Evolutionary conservation across 2,113 vertebrate genomes (phyloP), one percentile per base, ranked within the genome.

Genomic region (Polypterus bichir): DNA sequence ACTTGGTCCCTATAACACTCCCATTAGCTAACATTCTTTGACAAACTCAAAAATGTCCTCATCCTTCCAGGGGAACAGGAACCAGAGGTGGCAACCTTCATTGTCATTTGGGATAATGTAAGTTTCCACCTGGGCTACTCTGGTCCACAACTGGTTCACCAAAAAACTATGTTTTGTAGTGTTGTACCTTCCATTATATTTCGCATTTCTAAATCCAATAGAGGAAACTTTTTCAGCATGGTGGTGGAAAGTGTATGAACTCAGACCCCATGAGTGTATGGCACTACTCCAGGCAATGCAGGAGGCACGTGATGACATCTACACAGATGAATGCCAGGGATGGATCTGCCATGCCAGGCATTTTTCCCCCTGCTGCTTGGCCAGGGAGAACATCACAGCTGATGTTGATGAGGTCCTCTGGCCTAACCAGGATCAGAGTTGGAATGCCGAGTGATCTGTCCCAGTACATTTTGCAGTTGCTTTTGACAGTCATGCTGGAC

Each of bases 41-140:
- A 49, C n/a, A 49, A 5, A 6, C 59, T 61, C 6, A 10, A 4
- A 9, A 11, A 51, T 7, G 45, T 3, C 5, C 59, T 61, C 8
- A 61, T 55, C 9, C 5, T n/a, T 2, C n/a, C n/a, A n/a, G 3
- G 52, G n/a, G 57, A 6, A 9, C 56, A 51, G 47, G 8, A 49
- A 46, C 47, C 55, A 64, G 48, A 64, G 51, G 47, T 58, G 47
- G 9, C 44, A 3, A 58, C 11, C 3, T 64, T 58, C 5, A 49
- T 64, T 4, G 59, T 64, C 55, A 59, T 57, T 7, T 64, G 47
- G 54, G 62, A 64, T 57, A 57, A 64, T 64, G 56, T 49, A 45
- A 51, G 48, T 58, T 64, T 64, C 46, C 54, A 57, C 6, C 5
- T n/a, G 47, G 46, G 2, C n/a, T 59, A 44, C 47, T 64, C 4